These are phyloP conservation scores for Rosalia funebris DNA, from an alignment of 2,888 invertebrate genomes.

Conservation along the genomic window DNA sequence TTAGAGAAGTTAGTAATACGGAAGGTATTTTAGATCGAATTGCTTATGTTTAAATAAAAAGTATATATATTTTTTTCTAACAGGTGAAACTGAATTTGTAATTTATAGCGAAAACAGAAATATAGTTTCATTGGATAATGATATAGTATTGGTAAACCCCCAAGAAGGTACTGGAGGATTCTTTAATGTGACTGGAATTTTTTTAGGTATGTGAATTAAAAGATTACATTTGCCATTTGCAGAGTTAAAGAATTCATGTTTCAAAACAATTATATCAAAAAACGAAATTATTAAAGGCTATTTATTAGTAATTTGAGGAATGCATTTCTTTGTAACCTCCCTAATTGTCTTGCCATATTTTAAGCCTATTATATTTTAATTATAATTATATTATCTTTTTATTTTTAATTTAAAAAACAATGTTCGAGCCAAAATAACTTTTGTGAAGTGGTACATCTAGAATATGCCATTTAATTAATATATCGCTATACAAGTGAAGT, in stretches of 20 bases:
- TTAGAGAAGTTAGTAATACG: conserved; percentile 16
- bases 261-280: not conserved
- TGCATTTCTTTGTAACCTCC: too few species aligned
- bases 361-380: too few species aligned
- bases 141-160: conserved; percentile 22
- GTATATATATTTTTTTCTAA: not conserved
- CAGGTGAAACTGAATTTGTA: conserved; percentile 16
- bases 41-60: not conserved
- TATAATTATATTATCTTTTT: too few species aligned
- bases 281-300: not conserved
- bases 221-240: not conserved
- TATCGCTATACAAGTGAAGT: too few species aligned
- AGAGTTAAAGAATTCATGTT: not conserved
- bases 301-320: too few species aligned
- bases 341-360: too few species aligned
- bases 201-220: conserved; percentile 50
- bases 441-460: too few species aligned
- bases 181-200: conserved; percentile 54
- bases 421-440: too few species aligned
- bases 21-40: conserved; percentile 14
- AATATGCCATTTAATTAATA: too few species aligned
- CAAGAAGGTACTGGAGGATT: conserved; percentile 34
- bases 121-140: conserved; percentile 31
- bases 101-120: conserved; percentile 31
- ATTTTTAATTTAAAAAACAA: too few species aligned